These are phyloP conservation scores for Melanotaenia boesemani DNA, from an alignment of 2,797 vertebrate species.

Conservation along the genomic window DNA sequence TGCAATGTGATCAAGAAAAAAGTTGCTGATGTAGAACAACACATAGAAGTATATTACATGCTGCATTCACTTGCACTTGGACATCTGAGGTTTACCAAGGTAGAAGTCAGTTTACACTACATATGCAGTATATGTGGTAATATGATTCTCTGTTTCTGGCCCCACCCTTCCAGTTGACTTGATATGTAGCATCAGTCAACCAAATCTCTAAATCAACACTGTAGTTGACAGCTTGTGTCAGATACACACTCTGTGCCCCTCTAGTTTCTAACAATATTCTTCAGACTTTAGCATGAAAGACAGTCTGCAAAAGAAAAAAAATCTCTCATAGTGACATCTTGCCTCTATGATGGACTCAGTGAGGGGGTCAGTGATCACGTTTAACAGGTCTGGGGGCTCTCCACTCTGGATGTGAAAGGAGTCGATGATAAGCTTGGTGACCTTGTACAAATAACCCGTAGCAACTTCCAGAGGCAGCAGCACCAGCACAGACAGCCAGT, in stretches of 20 bases:
- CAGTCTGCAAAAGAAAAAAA: neutral
- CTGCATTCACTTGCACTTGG: too few relatives aligned
- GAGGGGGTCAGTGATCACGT: slow-evolving; percentile 93
- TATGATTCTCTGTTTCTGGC: too few relatives aligned
- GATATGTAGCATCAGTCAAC: too few relatives aligned
- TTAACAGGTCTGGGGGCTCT: slow-evolving; percentile 91
- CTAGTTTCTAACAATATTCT: neutral
- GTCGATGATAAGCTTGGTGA: slow-evolving; percentile 86
- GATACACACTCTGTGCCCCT: neutral
- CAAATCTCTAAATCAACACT: too few relatives aligned
- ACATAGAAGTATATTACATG: too few relatives aligned
- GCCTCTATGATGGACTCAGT: slow-evolving; percentile 92
- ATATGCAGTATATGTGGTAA: too few relatives aligned
- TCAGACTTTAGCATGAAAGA: neutral
- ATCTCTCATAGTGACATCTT: slow-evolving; percentile 8
- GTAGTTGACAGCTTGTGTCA: too few relatives aligned
- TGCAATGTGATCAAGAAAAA: neutral
- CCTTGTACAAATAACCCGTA: slow-evolving; percentile 86
- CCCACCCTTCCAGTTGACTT: too few relatives aligned
- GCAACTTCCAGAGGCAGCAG: slow-evolving; percentile 91
- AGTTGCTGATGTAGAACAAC: neutral
- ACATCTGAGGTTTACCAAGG: too few relatives aligned
- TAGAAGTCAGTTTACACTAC: too few relatives aligned
- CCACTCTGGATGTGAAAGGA: slow-evolving; percentile 90
- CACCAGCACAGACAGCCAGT: slow-evolving; percentile 94